Evolutionary conservation across 2,113 vertebrate species (phyloP), one percentile per base, ranked within the genome.

Genomic region (Heloderma charlesbogerti): DNA sequence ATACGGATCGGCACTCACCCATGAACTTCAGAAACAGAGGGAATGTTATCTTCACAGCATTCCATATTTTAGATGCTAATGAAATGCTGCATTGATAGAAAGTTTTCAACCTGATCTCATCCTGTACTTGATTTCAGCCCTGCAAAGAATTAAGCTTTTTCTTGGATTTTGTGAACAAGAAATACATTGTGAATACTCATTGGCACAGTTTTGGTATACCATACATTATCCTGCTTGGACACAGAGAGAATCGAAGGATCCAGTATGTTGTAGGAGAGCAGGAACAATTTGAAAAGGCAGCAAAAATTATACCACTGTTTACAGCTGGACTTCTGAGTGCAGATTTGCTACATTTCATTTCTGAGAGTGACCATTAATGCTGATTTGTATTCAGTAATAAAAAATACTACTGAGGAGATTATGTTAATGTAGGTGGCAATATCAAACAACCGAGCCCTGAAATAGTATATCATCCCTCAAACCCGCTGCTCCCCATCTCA

Each of bases 381-480:
- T 79, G 1, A 63, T 66, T 93, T 93, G 57, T 92, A 72, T 67
- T 89, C 71, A 60, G 18, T 88, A 66, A 48, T 92, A 84, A 87
- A 96, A 89, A 67, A 29, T 89, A 89, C 88, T 63, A 16, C 67
- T 77, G 54, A 1, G 25, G 89, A 93, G 87, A 85, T 93, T 93
- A 85, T 22, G 93, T 67, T 93, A 88, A 86, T 84, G 40, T 34
- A 94, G 83, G 78, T 85, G 88, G 71, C 95, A 93, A 94, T 95
- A 90, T 89, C 92, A 94, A 91, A 85, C 88, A 93, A 93, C 57
- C 89, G 88, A 16, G 3, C n/a, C 94, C 87, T 85, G 91, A 95
- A 95, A 94, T 85, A 93, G 90, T 27, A 94, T 93, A 92, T 80
- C 66, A 88, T 86, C 94, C 89, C 93, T 90, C 91, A 95, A 69